Evolutionary conservation across 2,113 vertebrate species (phyloP).

Genomic region (Halcyon malimbica): DNA sequence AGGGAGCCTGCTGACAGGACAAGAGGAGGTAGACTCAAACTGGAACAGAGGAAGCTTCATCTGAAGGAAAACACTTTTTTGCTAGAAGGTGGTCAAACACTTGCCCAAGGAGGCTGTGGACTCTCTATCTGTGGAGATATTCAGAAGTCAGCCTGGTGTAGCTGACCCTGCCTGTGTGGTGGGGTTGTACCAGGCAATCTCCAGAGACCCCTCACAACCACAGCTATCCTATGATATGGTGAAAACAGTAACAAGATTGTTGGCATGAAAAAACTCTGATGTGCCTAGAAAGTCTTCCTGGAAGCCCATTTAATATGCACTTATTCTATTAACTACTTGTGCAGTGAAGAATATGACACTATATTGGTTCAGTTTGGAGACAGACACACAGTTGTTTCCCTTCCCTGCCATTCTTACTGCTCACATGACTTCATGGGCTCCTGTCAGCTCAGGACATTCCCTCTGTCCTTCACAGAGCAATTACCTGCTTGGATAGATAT

Average conservation of each 20-base stretch:
- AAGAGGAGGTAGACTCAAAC: neutral
- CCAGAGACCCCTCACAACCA: neutral
- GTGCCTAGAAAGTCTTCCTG: neutral
- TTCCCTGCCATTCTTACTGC: neutral
- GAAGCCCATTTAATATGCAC: neutral
- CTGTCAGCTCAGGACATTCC: neutral
- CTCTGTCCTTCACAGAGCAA: neutral
- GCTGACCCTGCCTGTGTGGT: neutral
- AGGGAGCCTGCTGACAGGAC: neutral
- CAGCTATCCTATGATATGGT: neutral
- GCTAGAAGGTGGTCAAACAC: neutral
- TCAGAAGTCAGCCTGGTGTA: neutral
- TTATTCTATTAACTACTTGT: neutral
- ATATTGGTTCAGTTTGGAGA: neutral
- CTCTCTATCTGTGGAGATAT: neutral
- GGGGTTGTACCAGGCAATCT: neutral
- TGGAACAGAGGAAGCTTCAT: neutral
- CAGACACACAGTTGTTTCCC: neutral
- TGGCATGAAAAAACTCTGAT: neutral
- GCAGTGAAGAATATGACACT: neutral
- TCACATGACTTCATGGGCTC: neutral
- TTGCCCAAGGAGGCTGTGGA: neutral
- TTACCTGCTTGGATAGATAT: constrained; percentile 36
- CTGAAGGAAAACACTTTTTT: neutral
- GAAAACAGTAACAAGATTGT: neutral